These are phyloP conservation scores for Drosophila gaucha DNA, from an alignment of 2,888 invertebrate species.

Conservation along the genomic window DNA sequence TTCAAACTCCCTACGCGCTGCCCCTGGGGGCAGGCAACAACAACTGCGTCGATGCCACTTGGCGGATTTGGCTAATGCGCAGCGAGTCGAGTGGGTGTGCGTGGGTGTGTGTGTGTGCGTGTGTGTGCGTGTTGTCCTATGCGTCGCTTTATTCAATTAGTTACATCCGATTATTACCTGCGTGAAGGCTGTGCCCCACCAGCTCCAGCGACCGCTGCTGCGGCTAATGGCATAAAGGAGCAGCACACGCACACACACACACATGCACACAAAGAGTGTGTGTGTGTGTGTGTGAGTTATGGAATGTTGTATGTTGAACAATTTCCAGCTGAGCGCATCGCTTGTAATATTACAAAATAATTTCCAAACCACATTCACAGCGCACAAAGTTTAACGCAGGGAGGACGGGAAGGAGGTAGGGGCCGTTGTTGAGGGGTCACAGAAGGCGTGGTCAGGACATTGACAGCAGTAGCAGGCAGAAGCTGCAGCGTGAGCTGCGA, in stretches of 20 bases:
- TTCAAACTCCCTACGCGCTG: slow-evolving; percentile 1
- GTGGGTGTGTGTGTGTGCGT: slow-evolving; percentile 10
- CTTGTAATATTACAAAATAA: slow-evolving; percentile 78
- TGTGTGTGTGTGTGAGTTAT: slow-evolving; percentile 39
- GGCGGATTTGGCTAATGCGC: slow-evolving; percentile 63
- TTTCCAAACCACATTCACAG: slow-evolving; percentile 69
- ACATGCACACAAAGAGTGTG: neutral
- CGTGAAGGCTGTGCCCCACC: slow-evolving; percentile 39
- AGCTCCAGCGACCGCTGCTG: slow-evolving; percentile 21
- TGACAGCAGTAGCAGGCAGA: slow-evolving; percentile 41
- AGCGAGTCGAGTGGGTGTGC: slow-evolving; percentile 18
- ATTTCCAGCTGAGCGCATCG: slow-evolving; percentile 76
- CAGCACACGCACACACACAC: slow-evolving; percentile 16
- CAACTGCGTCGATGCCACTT: slow-evolving; percentile 39
- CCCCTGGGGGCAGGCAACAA: slow-evolving; percentile 34
- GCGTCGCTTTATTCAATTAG: slow-evolving; percentile 79
- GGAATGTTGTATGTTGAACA: slow-evolving; percentile 71
- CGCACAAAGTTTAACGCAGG: slow-evolving; percentile 45
- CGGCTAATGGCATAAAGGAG: slow-evolving; percentile 53
- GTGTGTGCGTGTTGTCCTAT: slow-evolving; percentile 47
- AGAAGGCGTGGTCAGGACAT: slow-evolving; percentile 41
- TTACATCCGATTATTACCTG: slow-evolving; percentile 80
- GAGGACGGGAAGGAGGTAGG: neutral
- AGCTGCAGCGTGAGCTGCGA: neutral
- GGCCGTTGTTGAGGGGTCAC: slow-evolving; percentile 11